Evolutionary conservation across 2,888 invertebrate species (phyloP), one percentile per base, ranked within the genome.

Genomic region (Agrochola lota): DNA sequence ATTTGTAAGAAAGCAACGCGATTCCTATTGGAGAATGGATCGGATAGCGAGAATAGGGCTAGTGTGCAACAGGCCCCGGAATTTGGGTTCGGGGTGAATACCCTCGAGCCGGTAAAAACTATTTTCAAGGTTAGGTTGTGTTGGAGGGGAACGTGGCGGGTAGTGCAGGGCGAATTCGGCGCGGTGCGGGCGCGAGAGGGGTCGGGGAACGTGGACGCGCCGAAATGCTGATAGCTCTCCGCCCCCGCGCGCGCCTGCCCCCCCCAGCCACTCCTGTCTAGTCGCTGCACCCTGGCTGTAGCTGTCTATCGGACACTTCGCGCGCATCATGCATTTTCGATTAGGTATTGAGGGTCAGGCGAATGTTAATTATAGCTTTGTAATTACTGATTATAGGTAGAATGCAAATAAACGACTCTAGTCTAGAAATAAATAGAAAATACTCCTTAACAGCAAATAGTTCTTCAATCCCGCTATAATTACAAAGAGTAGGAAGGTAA

Each of bases 61-160:
- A 91, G 96, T 96, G 96, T 96, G 95, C 89, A 91, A 89, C 94
- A 91, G 91, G 92, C 93, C 93, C 91, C 92, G 95, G 95, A 95
- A 96, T 96, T 96, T 92, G 96, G 96, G 95, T 95, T 95, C 94
- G 96, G 96, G 96, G 96, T 96, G 96, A 96, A 96, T 96, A 96
- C 96, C 96, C 96, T 96, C 95, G 88, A 90, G 95, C 93, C 94
- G 94, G 96, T 96, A 96, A 96, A 96, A 96, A 96, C 96, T 96
- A 96, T 96, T 96, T 96, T 96, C 96, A 96, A 96, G 96, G 96
- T 96, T 96, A 96, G 95, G 92, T 91, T 91, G 91, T 90, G 91
- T 91, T 94, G 94, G 96, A 96, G 95, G 96, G 96, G 96, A 95
- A 92, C 95, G 94, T 93, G 92, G 93, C 95, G 94, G 93, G 94